Base-by-base conservation (phyloP, 2,113 vertebrate species). In the Hystrix brachyura region DNA sequence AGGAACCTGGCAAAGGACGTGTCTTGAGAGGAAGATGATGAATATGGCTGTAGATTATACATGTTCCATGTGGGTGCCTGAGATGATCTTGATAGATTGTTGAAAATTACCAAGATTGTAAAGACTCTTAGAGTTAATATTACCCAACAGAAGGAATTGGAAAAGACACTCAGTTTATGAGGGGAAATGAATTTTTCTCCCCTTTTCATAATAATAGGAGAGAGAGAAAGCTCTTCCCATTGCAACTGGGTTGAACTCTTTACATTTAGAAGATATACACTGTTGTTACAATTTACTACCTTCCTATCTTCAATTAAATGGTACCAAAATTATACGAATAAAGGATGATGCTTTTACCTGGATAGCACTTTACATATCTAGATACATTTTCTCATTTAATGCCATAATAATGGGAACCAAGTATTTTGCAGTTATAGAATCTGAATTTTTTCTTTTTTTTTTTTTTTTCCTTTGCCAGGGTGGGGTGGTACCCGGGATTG, bases 311-410 rank as follows among this genome's bases (percentile, higher is more conserved):
- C 57, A 57, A 57, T 81, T 92, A 84, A 91, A 79, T 92, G n/a
- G 11, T 59, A 72, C 79, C 86, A 84, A 71, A 87, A 55, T 87
- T 55, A 57, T 25, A 93, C 9, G 25, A 80, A 82, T 51, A 95
- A 79, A 13, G 92, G 59, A 64, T 65, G 21, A 34, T 67, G 38
- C 0, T 90, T 94, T 74, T 87, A 19, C 89, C 55, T 32, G 11
- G 32, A 23, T 74, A 78, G 21, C 34, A 64, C 34, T 83, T 87
- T 38, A 18, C 60, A 43, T 46, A 65, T 46, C 19, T 6, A 32
- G 57, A 71, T 48, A 6, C 1, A 81, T 87, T 87, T 72, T 96
- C 46, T 83, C 65, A 18, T 76, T 90, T 76, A 93, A 79, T 84
- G n/a, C 23, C 60, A 48, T 46, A 18, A 51, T 85, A 59, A 62